Conservation (phyloP, 2,113 vertebrate genomes). For the Otis tarda region DNA sequence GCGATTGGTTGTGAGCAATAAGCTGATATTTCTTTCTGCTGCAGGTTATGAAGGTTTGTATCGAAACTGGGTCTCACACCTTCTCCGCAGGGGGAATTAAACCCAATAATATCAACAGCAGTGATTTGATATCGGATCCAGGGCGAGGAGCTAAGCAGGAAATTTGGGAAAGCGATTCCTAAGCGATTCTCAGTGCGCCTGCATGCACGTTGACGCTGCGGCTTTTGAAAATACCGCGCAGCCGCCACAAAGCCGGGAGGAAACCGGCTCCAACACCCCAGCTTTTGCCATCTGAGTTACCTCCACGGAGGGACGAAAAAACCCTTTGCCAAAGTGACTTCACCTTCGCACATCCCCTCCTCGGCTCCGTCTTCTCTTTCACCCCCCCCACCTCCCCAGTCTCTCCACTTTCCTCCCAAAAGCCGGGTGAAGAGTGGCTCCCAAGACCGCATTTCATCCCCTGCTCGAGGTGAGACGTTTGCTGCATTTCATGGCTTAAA, state of each 20-base stretch:
- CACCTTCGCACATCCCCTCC: not conserved
- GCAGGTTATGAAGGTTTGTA: not conserved
- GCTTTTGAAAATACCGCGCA: not conserved
- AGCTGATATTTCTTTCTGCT: not conserved
- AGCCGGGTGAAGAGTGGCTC: not conserved
- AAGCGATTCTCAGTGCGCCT: not conserved
- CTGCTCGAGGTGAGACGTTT: not conserved
- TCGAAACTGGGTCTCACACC: not conserved
- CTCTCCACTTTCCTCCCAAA: not conserved
- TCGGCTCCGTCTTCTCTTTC: not conserved
- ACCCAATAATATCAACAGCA: not conserved
- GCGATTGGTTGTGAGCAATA: not conserved
- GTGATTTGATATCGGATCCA: not conserved
- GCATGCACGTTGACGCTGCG: rapidly evolving
- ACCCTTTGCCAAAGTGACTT: not conserved
- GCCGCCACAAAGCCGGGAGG: not conserved
- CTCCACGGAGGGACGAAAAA: not conserved
- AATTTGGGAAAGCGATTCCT: not conserved
- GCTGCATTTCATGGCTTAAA: not conserved
- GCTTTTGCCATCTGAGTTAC: not conserved
- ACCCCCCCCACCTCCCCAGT: not conserved
- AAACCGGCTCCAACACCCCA: not conserved
- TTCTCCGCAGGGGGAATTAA: not conserved
- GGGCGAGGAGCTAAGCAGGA: not conserved
- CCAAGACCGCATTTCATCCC: rapidly evolving